phyloP scores from a whole-genome alignment of 2,888 invertebrate species.

The Metopia argyrocephala region DNA sequence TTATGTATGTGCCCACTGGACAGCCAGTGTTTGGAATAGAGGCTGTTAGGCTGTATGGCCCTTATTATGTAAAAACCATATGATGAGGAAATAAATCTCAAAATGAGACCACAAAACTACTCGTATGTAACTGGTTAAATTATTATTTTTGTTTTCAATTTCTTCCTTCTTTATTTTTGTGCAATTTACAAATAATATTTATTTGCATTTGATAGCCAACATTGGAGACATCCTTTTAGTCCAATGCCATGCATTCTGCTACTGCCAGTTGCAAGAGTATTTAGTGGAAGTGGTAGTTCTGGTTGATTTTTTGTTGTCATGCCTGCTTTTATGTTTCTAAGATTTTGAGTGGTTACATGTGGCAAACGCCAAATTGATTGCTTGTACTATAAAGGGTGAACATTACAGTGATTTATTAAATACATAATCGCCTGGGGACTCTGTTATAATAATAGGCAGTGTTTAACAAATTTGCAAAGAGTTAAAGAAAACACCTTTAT shows the following conservation, averaged over 20 bases:
- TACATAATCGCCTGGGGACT: no score
- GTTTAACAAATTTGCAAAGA: no score
- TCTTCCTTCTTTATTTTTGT: no score
- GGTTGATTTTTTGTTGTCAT: slow-evolving; percentile 13
- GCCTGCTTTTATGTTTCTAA: slow-evolving; percentile 45
- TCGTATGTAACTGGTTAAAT: background rate
- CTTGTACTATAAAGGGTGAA: slow-evolving; percentile 21
- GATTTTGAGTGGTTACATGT: slow-evolving; percentile 33
- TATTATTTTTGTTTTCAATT: background rate
- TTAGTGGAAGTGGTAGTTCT: background rate
- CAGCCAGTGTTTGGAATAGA: background rate
- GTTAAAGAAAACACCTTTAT: no score
- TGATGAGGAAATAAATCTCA: slow-evolving; percentile 73
- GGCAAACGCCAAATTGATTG: slow-evolving; percentile 31
- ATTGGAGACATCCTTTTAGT: background rate
- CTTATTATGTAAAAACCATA: slow-evolving; percentile 51
- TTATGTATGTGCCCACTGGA: background rate
- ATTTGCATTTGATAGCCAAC: slow-evolving; percentile 51
- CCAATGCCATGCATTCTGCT: slow-evolving; percentile 3
- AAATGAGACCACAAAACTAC: slow-evolving; percentile 64
- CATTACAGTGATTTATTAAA: slow-evolving; percentile 5
- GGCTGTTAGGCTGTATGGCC: background rate
- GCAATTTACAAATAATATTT: slow-evolving; percentile 28
- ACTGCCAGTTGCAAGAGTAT: slow-evolving; percentile 9
- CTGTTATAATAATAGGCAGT: no score